Evolutionary conservation across 2,113 vertebrate genomes (phyloP), one percentile per base, ranked within the genome.

Genomic region (Elgaria multicarinata): DNA sequence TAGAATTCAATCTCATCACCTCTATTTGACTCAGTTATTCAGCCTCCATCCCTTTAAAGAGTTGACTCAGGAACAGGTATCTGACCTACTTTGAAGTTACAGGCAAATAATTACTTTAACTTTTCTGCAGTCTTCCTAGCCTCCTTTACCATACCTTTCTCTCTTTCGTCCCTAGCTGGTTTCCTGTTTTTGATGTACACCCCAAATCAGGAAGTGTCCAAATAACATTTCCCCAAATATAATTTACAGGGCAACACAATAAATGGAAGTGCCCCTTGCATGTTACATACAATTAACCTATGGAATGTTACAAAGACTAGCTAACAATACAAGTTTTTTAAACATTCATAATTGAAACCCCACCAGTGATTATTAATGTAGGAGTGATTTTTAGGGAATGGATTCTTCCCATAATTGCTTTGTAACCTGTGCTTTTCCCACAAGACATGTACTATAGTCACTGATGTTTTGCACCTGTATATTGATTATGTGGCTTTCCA

Each of bases 341-440:
- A 20, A 31, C 33, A 64, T 26, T 46, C 28, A 46, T 39, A 58
- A 86, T 58, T 39, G 28, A 26, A 86, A n/a, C 16, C 58, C 39
- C 39, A 42, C 28, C 55, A 86, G 33, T 55, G 46, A 42, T 75
- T 86, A 86, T n/a, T 31, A 77, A 46, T 39, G 14, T 24, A 64
- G 58, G 31, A 77, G 39, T 76, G 58, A 64, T 58, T 24, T 66
- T 16, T 20, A 28, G 9, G 31, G n/a, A 26, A 76, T 13, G 0
- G 62, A 31, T 50, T 80, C 75, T 87, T 80, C n/a, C n/a, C 13
- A 55, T 71, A 87, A 88, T 88, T 72, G 78, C 78, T 82, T 55
- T 81, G 78, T 88, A 77, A 88, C 77, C 78, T 69, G 46, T 88
- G 67, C 46, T 72, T 88, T 88, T 72, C 66, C 50, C 67, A 81